These are phyloP conservation scores for Gymnobelideus leadbeateri DNA, from an alignment of 2,113 vertebrate species.

Conservation along the genomic window DNA sequence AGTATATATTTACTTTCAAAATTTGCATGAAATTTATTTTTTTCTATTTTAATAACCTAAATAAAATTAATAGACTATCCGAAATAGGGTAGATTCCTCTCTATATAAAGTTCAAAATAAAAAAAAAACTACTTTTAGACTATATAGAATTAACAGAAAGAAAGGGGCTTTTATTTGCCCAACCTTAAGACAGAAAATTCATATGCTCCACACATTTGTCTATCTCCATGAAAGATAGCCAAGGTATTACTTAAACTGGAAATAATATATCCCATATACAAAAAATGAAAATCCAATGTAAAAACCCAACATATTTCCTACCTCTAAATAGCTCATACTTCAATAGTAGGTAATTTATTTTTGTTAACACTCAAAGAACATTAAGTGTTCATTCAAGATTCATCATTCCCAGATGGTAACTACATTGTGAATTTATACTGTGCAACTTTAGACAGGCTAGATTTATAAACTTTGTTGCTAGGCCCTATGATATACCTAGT, in stretches of 20 bases:
- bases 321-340: constrained; percentile 15
- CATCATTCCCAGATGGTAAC: background rate
- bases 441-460: background rate
- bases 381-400: background rate
- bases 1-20: constrained; percentile 40
- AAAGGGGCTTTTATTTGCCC: background rate
- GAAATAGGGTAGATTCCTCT: constrained; percentile 46
- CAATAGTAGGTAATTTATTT: constrained; percentile 49
- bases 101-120: background rate
- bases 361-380: constrained; percentile 40
- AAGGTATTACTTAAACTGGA: background rate
- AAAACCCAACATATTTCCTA: background rate
- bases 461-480: background rate
- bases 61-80: constrained; percentile 56
- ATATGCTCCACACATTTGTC: background rate
- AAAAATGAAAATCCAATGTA: constrained; percentile 5
- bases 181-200: background rate
- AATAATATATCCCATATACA: constrained; percentile 33
- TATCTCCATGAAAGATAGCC: background rate
- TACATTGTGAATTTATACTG: background rate
- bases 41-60: constrained; percentile 54
- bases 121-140: background rate
- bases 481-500: background rate
- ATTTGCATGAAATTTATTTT: constrained; percentile 15
- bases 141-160: constrained; percentile 22